Evolutionary conservation across 2,888 invertebrate species (phyloP).

Genomic region (Actias luna): DNA sequence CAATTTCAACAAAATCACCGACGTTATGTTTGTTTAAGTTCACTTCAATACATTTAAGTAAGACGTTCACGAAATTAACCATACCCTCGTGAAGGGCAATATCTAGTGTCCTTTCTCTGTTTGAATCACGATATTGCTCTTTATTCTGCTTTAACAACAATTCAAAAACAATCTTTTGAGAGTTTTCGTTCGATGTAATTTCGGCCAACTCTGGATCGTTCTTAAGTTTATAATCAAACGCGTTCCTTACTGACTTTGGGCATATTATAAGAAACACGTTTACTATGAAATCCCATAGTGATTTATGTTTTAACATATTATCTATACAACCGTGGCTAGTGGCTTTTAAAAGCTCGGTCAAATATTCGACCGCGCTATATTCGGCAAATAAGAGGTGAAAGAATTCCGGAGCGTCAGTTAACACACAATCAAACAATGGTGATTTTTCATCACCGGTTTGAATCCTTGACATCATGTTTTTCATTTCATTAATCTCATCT

Average conservation of each 20-base stretch:
- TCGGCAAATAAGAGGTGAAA: conserved; percentile 44
- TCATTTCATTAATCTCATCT: conserved; percentile 35
- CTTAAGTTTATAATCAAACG: conserved; percentile 44
- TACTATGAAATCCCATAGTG: conserved; percentile 37
- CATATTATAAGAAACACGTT: conserved; percentile 35
- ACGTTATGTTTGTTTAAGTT: conserved; percentile 16
- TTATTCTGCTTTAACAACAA: conserved; percentile 34
- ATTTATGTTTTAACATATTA: conserved; percentile 22
- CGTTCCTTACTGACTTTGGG: conserved; percentile 34
- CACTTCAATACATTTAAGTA: conserved; percentile 14
- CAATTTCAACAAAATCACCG: conserved; percentile 9
- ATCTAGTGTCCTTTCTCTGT: neutral
- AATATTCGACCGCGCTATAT: conserved; percentile 39
- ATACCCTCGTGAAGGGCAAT: conserved; percentile 16
- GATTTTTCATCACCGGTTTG: conserved; percentile 37
- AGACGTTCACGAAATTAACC: conserved; percentile 12
- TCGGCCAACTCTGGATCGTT: conserved; percentile 34
- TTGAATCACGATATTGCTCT: neutral
- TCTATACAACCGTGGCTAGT: neutral
- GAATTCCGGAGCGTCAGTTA: conserved; percentile 40
- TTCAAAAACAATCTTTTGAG: conserved; percentile 37
- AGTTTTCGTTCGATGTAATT: conserved; percentile 24
- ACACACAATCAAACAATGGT: conserved; percentile 33
- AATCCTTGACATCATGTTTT: conserved; percentile 33
- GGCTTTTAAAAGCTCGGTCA: conserved; percentile 29